phyloP scores from a whole-genome alignment of 2,797 vertebrate genomes.

The Cossypha caffra region DNA sequence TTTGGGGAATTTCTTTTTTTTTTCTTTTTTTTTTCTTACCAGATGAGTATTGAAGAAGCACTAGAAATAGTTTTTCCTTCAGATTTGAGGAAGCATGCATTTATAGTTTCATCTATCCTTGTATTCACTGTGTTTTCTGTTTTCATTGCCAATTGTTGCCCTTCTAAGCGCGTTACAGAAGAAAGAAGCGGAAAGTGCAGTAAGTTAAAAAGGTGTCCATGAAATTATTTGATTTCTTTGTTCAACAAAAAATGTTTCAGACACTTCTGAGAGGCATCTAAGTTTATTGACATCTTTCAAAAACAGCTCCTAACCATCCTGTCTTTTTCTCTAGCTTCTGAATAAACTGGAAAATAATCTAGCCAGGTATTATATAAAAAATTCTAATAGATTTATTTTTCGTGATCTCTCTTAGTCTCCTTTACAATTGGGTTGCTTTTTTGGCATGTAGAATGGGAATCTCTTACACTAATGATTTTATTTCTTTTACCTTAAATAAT shows the following conservation, averaged over 20 bases:
- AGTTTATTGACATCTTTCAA: not conserved
- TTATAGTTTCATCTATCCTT: not conserved
- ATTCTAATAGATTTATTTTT: not conserved
- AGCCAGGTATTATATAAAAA: not conserved
- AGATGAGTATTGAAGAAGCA: accelerated
- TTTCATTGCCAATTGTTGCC: not conserved
- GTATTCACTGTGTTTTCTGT: not conserved
- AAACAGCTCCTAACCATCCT: not conserved
- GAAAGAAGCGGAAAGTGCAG: accelerated
- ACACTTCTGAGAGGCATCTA: not conserved
- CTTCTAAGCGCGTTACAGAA: not conserved
- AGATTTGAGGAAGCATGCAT: not conserved
- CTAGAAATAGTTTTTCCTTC: not conserved
- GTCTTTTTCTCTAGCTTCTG: not conserved
- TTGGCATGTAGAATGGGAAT: not conserved
- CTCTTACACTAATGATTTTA: not conserved
- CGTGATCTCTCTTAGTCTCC: accelerated
- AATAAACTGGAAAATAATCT: not conserved
- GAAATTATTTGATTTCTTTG: not conserved
- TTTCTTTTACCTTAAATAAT: not conserved
- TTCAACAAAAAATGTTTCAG: not conserved
- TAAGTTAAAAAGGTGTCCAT: not conserved
- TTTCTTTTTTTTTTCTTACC: not conserved
- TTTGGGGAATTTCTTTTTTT: not conserved
- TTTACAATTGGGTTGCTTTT: not conserved